A percentile compares a stretch with the other conserved stretches of the same genome.
Conservation (phyloP, 2,797 vertebrate species). For the Catharus ustulatus region DNA sequence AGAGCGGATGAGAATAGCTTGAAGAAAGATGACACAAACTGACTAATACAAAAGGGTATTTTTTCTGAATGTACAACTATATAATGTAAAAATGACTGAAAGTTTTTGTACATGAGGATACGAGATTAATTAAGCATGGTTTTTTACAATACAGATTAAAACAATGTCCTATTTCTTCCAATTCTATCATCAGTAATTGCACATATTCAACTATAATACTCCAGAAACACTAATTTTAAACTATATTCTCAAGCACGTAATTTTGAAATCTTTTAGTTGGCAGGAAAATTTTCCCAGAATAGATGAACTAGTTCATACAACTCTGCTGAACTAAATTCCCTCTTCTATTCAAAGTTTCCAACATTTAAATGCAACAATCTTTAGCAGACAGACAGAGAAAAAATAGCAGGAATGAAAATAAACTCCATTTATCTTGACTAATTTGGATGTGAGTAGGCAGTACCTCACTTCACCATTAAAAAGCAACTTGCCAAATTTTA, state of each 20-base stretch:
- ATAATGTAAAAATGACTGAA: background rate
- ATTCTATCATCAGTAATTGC: background rate
- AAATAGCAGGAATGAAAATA: background rate
- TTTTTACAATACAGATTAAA: background rate
- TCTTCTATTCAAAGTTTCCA: background rate
- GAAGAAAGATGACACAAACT: background rate
- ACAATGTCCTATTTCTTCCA: background rate
- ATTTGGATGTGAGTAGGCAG: background rate
- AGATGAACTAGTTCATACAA: background rate
- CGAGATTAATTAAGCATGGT: background rate
- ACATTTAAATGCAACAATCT: background rate
- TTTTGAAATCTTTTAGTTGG: background rate
- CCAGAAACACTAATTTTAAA: background rate
- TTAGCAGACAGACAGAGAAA: background rate
- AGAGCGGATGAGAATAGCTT: background rate
- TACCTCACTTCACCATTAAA: background rate
- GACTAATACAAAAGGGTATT: background rate
- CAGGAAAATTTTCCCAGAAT: background rate
- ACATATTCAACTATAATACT: background rate
- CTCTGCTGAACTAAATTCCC: background rate
- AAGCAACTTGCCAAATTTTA: background rate
- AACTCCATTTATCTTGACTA: background rate
- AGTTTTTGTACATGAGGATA: background rate
- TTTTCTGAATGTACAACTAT: background rate
- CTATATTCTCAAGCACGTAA: background rate